Conservation (phyloP, 2,888 invertebrate species). For the Aspidiotus rigidus region DNA sequence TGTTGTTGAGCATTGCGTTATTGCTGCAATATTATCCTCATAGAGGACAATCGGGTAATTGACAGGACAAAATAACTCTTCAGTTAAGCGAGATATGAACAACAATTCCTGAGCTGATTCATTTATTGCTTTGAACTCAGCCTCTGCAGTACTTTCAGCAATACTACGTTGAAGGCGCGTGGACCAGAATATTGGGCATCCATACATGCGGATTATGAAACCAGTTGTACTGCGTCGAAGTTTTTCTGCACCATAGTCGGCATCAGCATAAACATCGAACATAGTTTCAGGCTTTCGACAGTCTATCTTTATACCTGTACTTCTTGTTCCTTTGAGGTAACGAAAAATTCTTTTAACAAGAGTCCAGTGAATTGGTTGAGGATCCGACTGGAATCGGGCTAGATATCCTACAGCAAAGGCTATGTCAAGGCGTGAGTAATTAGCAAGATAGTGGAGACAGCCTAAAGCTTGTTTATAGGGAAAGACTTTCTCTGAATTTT, state of each 20-base stretch:
- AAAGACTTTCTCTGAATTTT: neutral
- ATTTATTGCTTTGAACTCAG: conserved; percentile 9
- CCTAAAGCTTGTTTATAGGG: conserved; percentile 7
- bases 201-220: neutral
- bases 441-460: neutral
- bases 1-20: neutral
- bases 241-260: neutral
- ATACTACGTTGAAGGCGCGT: neutral
- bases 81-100: neutral
- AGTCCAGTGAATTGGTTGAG: neutral
- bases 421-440: neutral
- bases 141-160: conserved; percentile 9
- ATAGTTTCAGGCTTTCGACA: neutral
- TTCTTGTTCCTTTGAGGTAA: neutral
- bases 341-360: neutral
- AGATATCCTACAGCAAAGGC: neutral
- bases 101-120: neutral
- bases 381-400: conserved; percentile 4
- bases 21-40: conserved; percentile 3
- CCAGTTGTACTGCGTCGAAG: neutral
- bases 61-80: no score
- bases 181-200: neutral
- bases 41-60: neutral
- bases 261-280: neutral
- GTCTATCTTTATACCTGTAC: neutral